phyloP scores from a whole-genome alignment of 2,888 invertebrate species.

The Elysia crispata region DNA sequence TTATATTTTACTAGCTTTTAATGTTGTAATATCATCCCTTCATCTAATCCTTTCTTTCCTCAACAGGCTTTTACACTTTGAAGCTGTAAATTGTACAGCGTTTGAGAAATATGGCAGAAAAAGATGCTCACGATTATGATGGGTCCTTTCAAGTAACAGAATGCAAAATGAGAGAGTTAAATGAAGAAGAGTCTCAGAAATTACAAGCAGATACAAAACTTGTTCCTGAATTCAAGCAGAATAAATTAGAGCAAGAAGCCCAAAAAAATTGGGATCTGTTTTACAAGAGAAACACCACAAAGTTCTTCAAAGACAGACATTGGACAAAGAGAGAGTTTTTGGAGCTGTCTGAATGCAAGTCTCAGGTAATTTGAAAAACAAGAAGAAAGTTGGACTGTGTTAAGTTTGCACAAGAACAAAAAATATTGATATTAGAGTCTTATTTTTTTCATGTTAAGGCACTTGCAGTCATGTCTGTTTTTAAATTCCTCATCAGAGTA shows the following conservation, averaged over 20 bases:
- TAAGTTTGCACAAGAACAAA: background rate
- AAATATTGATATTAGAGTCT: conserved; percentile 39
- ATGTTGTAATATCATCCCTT: too few relatives aligned
- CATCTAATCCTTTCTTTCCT: too few relatives aligned
- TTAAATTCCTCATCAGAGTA: too few relatives aligned
- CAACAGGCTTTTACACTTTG: too few relatives aligned
- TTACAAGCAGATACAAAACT: conserved; percentile 78
- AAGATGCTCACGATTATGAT: too few relatives aligned
- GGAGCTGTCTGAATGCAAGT: conserved; percentile 80
- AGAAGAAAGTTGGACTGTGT: background rate
- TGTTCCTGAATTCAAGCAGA: conserved; percentile 86
- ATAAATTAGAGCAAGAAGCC: conserved; percentile 88
- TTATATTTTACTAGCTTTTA: too few relatives aligned
- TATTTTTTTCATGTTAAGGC: too few relatives aligned
- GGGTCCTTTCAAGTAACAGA: background rate
- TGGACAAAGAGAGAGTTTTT: conserved; percentile 97
- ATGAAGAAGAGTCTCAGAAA: conserved; percentile 9
- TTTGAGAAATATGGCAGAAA: too few relatives aligned
- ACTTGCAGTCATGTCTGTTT: too few relatives aligned
- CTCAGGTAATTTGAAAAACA: conserved; percentile 12
- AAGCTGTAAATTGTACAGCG: too few relatives aligned
- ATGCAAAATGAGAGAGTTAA: conserved; percentile 34
- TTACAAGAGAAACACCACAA: conserved; percentile 94
- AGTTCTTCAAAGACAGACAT: conserved; percentile 96
- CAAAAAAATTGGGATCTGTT: conserved; percentile 96